Base-by-base conservation (phyloP, 2,888 invertebrate genomes). In the Drosophila putrida region DNA sequence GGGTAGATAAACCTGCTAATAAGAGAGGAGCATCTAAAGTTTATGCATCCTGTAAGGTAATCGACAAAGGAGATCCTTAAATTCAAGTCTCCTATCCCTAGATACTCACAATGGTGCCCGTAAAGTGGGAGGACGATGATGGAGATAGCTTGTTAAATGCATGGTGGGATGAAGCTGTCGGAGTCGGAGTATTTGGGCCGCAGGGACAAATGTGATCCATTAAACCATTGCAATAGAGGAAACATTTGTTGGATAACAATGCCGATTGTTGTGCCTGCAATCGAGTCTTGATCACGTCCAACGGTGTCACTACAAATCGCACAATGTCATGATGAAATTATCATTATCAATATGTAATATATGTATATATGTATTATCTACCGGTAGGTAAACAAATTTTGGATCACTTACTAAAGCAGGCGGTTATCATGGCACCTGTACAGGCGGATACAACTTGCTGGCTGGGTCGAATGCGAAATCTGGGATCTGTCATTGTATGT, bases 201-300 rank as follows among this genome's bases (percentile, higher is more conserved):
- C 98, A 98, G 11, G 96, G 95, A 91, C 99, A 99, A 38, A 99
- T 93, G 91, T 99, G 99, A 93, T 99, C 99, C 99, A 99, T 99
- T 10, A 99, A 93, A 0, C 99, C 99, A 94, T 99, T 99, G 91
- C 98, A 98, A 92, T 98, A 99, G 6, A 99, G 93, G 91, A 97
- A 99, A 92, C 99, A 98, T 92, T 96, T 96, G 79, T 97, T 96
- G 8, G 96, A 95, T 5, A 95, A 93, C 80, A 96, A 91, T 0
- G 96, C 95, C 86, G 97, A 97, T 89, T 97, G 96, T 92, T 99
- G 99, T 3, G 97, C 96, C 93, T 99, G 99, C 41, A 99, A 94
- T 51, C 99, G 95, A 72, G 99, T 98, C 94, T 99, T 99, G 0
- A 99, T 97, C n/a, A 99, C 99, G 94, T 99, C 99, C 79, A 99